phyloP scores from a whole-genome alignment of 2,888 invertebrate genomes.

The Campoplex nolae region DNA sequence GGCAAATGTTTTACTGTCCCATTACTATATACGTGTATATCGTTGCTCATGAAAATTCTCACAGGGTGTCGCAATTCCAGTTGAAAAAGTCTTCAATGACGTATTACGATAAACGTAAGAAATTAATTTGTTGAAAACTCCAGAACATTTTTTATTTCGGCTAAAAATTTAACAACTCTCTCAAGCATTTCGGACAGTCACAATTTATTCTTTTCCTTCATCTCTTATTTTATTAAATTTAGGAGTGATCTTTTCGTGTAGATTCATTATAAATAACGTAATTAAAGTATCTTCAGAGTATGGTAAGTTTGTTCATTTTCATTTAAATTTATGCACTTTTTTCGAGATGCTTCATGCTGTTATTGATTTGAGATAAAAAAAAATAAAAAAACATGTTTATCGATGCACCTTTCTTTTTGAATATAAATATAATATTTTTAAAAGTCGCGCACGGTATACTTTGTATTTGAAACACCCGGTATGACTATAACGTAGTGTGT shows the following conservation, averaged over 20 bases:
- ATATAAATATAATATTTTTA: neutral
- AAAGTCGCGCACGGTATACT: neutral
- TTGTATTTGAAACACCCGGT: neutral
- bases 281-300: neutral
- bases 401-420: neutral
- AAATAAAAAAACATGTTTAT: neutral
- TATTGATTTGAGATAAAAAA: neutral
- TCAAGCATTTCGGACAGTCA: neutral
- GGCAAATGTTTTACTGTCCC: slow-evolving; percentile 49
- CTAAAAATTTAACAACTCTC: neutral
- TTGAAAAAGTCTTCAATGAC: neutral
- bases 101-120: neutral
- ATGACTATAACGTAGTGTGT: neutral
- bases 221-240: neutral
- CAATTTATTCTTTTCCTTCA: neutral
- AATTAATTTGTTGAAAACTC: neutral
- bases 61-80: neutral
- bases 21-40: neutral
- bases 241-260: neutral
- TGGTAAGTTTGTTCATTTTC: neutral
- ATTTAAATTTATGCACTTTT: neutral
- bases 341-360: neutral
- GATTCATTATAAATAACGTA: neutral
- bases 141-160: neutral
- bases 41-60: neutral